Conservation (phyloP, 2,888 invertebrate genomes). For the Tenthredo notha region DNA sequence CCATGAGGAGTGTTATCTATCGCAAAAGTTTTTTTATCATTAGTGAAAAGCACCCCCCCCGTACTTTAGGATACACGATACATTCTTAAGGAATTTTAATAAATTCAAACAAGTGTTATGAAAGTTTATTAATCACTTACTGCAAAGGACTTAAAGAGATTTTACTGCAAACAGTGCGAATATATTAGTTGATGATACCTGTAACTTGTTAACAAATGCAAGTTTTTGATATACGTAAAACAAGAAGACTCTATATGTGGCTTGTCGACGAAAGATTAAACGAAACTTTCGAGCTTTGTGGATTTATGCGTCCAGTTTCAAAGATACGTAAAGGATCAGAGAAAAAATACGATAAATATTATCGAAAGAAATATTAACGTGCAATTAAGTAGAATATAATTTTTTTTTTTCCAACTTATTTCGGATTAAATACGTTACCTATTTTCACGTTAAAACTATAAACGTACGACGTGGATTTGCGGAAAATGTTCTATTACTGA, state of each 20-base stretch:
- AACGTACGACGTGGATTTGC: neutral
- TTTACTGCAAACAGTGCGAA: neutral
- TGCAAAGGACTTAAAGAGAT: neutral
- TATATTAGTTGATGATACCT: neutral
- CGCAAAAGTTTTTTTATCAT: neutral
- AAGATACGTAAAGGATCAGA: neutral
- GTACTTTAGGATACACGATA: neutral
- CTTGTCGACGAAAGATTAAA: neutral
- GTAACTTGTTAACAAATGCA: neutral
- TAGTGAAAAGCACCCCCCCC: neutral
- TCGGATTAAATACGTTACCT: neutral
- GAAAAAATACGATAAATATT: neutral
- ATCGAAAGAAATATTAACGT: neutral
- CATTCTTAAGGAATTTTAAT: neutral
- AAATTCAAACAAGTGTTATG: neutral
- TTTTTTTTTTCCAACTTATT: neutral
- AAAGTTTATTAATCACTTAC: neutral
- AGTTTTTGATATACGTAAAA: neutral
- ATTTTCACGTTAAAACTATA: neutral
- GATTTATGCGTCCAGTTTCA: neutral
- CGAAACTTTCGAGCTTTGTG: neutral
- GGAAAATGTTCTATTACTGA: neutral
- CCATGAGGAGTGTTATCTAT: neutral
- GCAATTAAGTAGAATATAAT: neutral
- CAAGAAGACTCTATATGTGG: slow-evolving; percentile 7